Conservation (phyloP, 1,140 invertebrate species). For the Cyclina sinensis region DNA sequence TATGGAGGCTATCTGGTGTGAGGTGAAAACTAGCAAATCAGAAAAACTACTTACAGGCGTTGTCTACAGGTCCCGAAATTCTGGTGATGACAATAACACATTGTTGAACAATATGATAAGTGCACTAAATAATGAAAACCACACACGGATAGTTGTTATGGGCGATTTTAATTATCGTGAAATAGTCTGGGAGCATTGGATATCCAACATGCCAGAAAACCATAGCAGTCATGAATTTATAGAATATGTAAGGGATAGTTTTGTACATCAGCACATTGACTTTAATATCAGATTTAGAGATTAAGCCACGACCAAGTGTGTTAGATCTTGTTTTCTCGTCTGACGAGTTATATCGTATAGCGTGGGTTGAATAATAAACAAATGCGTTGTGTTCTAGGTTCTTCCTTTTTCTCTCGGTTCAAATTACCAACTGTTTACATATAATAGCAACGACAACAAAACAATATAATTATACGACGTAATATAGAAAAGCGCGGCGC, state of each 20-base stretch:
- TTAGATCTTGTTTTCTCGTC: conserved; percentile 4
- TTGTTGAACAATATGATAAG: not conserved
- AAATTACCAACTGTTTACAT: too few species aligned
- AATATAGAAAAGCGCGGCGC: not conserved
- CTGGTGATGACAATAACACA: conserved; percentile 14
- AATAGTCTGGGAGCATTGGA: conserved; percentile 14
- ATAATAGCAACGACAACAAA: too few species aligned
- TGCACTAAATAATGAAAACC: not conserved
- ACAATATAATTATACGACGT: too few species aligned
- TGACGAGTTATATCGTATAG: not conserved
- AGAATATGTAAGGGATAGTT: conserved; percentile 38
- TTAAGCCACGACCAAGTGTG: not conserved
- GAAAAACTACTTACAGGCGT: conserved; percentile 1
- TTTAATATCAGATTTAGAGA: conserved; percentile 38
- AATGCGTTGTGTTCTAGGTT: too few species aligned
- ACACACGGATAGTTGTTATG: not conserved
- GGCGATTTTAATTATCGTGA: conserved; percentile 50
- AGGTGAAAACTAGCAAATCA: not conserved
- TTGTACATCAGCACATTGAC: conserved; percentile 1
- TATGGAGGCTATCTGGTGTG: conserved; percentile 25
- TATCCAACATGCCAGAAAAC: not conserved
- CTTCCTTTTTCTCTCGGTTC: too few species aligned
- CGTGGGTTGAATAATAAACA: too few species aligned
- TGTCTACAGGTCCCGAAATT: conserved; percentile 7
- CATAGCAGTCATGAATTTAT: not conserved